Base-by-base conservation (phyloP, 2,888 invertebrate species). In the Perizoma flavofasciatum region DNA sequence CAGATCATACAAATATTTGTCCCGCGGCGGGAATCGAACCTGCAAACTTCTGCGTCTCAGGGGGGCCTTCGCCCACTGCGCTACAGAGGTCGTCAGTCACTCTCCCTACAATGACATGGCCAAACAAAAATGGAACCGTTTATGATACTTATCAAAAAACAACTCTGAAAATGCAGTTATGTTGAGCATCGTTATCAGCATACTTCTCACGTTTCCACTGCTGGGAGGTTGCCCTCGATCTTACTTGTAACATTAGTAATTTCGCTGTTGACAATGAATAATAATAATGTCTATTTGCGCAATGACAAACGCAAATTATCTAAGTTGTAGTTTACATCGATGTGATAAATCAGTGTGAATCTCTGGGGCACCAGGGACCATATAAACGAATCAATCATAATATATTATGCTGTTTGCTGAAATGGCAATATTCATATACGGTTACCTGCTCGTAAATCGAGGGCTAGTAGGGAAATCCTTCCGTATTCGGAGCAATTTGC, bases 341-440 rank as follows among this genome's bases (percentile, higher is more conserved):
- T 68, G 71, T 69, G 67, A 75, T 78, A 79, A 77, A 78, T 79
- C 75, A 76, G 67, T 68, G 66, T 67, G 69, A 67, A 62, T 66
- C 73, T 69, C 75, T 63, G 55, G 68, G 68, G 69, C 62, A 54
- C 63, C 50, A 62, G 62, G 61, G 61, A 70, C 66, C 62, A 73
- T 74, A 72, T 74, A 73, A 72, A 72, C 71, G 73, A 75, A 79
- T 79, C 78, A 77, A 78, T 79, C 78, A 76, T 78, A 68, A 72
- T 79, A 72, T 70, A 75, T 77, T 72, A 77, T 70, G 62, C 69
- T 67, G 71, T 68, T 71, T 73, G 65, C 64, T 71, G 72, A 68
- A 71, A 65, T 54, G 67, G 65, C 66, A 71, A 67, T 66, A 68
- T 66, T 69, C 67, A 63, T 59, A 60, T 60, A 61, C 59, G 39